Conservation (phyloP, 2,797 vertebrate species). For the Coregonus suidteri region DNA sequence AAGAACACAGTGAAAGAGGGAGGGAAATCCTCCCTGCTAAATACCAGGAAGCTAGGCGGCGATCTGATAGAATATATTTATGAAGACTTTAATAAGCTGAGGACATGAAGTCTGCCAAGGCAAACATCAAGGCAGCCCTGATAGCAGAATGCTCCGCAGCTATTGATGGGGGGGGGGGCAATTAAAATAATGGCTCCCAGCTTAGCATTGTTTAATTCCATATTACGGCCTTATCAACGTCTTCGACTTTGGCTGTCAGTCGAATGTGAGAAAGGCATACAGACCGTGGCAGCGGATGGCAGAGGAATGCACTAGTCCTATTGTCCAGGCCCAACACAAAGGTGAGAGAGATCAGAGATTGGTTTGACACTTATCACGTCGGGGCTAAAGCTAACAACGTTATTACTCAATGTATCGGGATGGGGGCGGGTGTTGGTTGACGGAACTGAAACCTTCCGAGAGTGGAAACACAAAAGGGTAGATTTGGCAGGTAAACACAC, state of each 20-base stretch:
- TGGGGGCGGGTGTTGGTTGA: slow-evolving; percentile 58
- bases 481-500: slow-evolving; percentile 70
- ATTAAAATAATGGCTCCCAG: slow-evolving; percentile 67
- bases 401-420: slow-evolving; percentile 68
- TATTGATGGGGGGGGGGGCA: slow-evolving; percentile 70
- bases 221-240: slow-evolving; percentile 71
- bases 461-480: slow-evolving; percentile 70
- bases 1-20: slow-evolving; percentile 22
- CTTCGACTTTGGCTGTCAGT: slow-evolving; percentile 57
- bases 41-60: slow-evolving; percentile 75
- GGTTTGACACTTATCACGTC: slow-evolving; percentile 35
- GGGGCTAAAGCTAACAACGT: slow-evolving; percentile 61
- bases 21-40: slow-evolving; percentile 58
- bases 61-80: slow-evolving; percentile 73
- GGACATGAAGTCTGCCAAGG: slow-evolving; percentile 74
- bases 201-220: slow-evolving; percentile 76
- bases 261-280: slow-evolving; percentile 65
- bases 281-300: slow-evolving; percentile 42
- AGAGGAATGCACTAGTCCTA: slow-evolving; percentile 56
- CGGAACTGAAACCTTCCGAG: slow-evolving; percentile 63
- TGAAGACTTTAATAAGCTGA: slow-evolving; percentile 76
- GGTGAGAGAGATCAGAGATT: slow-evolving; percentile 55
- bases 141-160: slow-evolving; percentile 65
- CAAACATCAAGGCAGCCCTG: slow-evolving; percentile 76
- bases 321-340: slow-evolving; percentile 54